These are phyloP conservation scores for Emydocephalus ijimae DNA, from an alignment of 2,113 vertebrate species.

Conservation along the genomic window DNA sequence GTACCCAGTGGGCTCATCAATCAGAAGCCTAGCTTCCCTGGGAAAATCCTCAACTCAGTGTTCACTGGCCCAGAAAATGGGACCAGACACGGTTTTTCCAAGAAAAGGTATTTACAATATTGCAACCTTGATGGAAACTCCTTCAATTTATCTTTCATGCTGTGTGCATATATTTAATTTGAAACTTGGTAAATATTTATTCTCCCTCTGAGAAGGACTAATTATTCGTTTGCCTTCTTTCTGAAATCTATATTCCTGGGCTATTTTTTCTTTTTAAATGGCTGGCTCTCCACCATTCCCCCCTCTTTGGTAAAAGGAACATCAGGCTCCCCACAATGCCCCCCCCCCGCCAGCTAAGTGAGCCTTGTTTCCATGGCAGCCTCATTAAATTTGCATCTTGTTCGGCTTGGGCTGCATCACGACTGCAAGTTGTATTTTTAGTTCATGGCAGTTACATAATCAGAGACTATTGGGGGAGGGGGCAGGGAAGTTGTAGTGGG, in stretches of 20 bases:
- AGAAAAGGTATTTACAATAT: constrained; percentile 37
- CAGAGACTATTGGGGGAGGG: constrained; percentile 32
- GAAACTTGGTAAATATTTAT: constrained; percentile 70
- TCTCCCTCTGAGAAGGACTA: constrained; percentile 50
- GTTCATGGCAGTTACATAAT: constrained; percentile 62
- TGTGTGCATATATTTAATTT: constrained; percentile 62
- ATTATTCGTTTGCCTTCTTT: constrained; percentile 51
- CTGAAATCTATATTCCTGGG: constrained; percentile 41
- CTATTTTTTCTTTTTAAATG: constrained; percentile 9
- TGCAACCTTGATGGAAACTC: constrained; percentile 34
- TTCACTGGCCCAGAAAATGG: constrained; percentile 19
- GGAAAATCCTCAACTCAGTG: neutral
- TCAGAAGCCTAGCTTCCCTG: constrained; percentile 20
- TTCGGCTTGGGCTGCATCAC: constrained; percentile 66
- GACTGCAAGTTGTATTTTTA: constrained; percentile 76
- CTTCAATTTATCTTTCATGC: constrained; percentile 45
- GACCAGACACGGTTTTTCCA: constrained; percentile 22
- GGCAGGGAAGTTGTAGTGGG: neutral
- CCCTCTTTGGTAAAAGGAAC: constrained; percentile 30
- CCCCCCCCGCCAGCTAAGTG: constrained; percentile 53
- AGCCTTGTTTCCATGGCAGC: constrained; percentile 77
- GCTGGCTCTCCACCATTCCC: constrained; percentile 34
- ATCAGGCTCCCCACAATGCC: constrained; percentile 25
- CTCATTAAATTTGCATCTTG: constrained; percentile 75
- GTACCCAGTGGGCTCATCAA: constrained; percentile 2